Conservation (phyloP, 2,888 invertebrate species). For the Aphidius colemani region DNA sequence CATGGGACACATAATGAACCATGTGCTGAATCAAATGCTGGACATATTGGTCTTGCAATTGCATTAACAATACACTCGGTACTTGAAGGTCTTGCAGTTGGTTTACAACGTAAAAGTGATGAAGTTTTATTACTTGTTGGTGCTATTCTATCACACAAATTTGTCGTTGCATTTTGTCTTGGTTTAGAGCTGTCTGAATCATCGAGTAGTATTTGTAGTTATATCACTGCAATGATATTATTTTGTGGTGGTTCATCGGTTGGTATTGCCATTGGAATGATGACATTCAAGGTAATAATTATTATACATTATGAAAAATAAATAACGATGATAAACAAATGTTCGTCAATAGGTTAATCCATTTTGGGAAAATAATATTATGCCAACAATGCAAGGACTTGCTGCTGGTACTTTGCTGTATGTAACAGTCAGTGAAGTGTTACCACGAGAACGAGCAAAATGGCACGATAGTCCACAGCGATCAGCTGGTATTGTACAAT, state of each 20-base stretch:
- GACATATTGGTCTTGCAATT: slow-evolving; percentile 70
- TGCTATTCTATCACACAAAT: slow-evolving; percentile 79
- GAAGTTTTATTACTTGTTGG: slow-evolving; percentile 70
- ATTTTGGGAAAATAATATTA: slow-evolving; percentile 33
- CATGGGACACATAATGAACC: slow-evolving; percentile 73
- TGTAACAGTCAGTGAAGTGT: slow-evolving; percentile 77
- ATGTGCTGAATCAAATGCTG: slow-evolving; percentile 67
- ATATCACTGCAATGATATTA: slow-evolving; percentile 66
- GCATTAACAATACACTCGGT: slow-evolving; percentile 80
- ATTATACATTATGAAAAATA: not conserved
- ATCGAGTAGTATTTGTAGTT: slow-evolving; percentile 61
- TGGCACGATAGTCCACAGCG: slow-evolving; percentile 67
- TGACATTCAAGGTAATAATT: slow-evolving; percentile 66
- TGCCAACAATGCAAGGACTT: slow-evolving; percentile 63
- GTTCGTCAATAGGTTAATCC: slow-evolving; percentile 20
- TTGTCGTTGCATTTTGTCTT: slow-evolving; percentile 80
- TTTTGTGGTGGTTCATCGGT: slow-evolving; percentile 73
- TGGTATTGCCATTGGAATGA: slow-evolving; percentile 72
- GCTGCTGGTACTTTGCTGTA: slow-evolving; percentile 79
- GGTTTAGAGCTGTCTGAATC: slow-evolving; percentile 72
- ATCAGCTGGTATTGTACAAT: slow-evolving; percentile 69
- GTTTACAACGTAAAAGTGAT: slow-evolving; percentile 69
- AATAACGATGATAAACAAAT: not conserved
- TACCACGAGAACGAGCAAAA: slow-evolving; percentile 75
- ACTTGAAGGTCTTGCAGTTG: slow-evolving; percentile 82